phyloP scores from a whole-genome alignment of 2,113 vertebrate species.

The Petrocephalus microphthalmus region DNA sequence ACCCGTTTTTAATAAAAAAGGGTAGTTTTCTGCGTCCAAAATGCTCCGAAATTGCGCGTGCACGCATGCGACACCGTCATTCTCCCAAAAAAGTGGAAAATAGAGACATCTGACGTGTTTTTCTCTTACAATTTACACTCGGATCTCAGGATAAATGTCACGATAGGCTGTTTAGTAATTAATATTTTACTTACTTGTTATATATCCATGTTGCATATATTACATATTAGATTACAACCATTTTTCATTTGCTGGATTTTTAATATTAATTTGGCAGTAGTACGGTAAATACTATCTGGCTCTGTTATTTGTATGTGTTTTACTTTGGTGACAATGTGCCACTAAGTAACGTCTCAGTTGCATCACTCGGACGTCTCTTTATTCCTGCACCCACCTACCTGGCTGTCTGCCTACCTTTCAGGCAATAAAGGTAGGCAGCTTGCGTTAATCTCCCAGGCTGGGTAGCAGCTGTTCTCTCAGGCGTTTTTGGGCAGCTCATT shows the following conservation, averaged over 20 bases:
- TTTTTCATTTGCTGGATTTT: not conserved
- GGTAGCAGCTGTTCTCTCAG: not conserved
- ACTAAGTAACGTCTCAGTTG: not conserved
- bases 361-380: not conserved
- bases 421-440: not conserved
- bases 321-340: not conserved
- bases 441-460: not conserved
- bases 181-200: not conserved
- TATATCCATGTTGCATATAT: not conserved
- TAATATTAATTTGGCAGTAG: not conserved
- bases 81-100: not conserved
- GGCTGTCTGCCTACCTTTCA: not conserved
- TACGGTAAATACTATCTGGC: not conserved
- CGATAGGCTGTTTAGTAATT: not conserved
- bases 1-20: not conserved
- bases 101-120: not conserved
- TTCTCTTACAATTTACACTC: not conserved
- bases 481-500: not conserved
- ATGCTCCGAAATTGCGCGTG: not conserved
- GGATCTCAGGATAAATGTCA: not conserved
- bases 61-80: slow-evolving; percentile 6
- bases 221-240: not conserved
- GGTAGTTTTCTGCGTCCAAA: not conserved
- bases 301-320: not conserved
- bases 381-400: not conserved